Conservation (phyloP, 2,888 invertebrate species). For the Drosophila multiciliata region DNA sequence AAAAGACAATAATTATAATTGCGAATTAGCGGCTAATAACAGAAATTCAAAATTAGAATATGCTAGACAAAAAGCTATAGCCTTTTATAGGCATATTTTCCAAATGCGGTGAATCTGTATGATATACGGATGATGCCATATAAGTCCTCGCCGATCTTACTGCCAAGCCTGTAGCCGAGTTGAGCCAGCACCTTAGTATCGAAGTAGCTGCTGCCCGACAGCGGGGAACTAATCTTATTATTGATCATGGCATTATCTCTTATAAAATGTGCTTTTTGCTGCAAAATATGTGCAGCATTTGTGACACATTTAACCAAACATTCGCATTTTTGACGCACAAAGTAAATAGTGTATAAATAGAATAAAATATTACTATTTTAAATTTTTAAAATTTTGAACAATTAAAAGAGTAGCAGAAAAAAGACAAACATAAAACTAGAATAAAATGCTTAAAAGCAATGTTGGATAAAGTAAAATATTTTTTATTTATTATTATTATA, state of each 20-base stretch:
- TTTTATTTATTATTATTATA: too few species aligned
- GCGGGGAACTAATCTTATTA: constrained; percentile 75
- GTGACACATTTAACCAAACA: constrained; percentile 27
- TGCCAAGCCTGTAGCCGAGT: constrained; percentile 92
- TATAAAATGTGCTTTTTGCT: not conserved
- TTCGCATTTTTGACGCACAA: constrained; percentile 21
- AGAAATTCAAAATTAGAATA: not conserved
- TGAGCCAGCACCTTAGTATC: constrained; percentile 93
- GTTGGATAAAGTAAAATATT: not conserved
- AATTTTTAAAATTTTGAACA: constrained; percentile 40
- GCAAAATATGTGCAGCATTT: not conserved
- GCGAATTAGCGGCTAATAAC: not conserved
- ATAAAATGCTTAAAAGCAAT: not conserved
- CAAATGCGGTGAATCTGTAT: not conserved
- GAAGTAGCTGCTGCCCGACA: constrained; percentile 87
- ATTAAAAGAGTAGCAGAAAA: constrained; percentile 19
- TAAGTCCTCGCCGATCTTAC: constrained; percentile 95
- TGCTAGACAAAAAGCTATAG: not conserved
- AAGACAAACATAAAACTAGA: constrained; percentile 5
- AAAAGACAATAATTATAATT: not conserved
- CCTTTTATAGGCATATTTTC: accelerated
- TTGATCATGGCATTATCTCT: constrained; percentile 50
- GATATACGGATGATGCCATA: constrained; percentile 87
- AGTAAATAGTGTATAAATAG: constrained; percentile 28
- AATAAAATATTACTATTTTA: constrained; percentile 29